These are phyloP conservation scores for Margaritifera margaritifera DNA, from an alignment of 2,888 invertebrate species.

Conservation along the genomic window DNA sequence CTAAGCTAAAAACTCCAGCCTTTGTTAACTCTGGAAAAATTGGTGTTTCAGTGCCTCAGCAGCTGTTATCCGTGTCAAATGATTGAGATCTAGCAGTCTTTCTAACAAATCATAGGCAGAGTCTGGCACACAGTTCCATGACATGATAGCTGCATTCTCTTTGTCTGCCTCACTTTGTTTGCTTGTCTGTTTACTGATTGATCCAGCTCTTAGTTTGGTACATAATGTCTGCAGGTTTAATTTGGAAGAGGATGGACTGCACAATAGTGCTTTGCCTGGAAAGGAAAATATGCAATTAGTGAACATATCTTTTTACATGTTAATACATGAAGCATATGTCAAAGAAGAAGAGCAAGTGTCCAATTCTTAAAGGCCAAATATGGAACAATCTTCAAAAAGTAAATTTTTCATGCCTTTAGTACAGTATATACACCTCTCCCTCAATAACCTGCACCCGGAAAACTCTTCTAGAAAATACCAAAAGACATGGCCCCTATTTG, in stretches of 20 bases:
- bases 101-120: conserved; percentile 83
- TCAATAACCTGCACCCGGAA: too few relatives aligned
- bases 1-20: too few relatives aligned
- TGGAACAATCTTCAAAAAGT: too few relatives aligned
- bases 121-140: conserved; percentile 75
- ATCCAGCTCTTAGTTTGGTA: conserved; percentile 59
- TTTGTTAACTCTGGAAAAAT: conserved; percentile 76
- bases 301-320: not conserved
- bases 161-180: conserved; percentile 22
- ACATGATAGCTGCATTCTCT: conserved; percentile 26
- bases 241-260: conserved; percentile 51
- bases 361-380: too few relatives aligned
- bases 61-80: conserved; percentile 83
- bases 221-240: conserved; percentile 72
- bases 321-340: too few relatives aligned
- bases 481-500: too few relatives aligned
- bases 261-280: conserved; percentile 64
- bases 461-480: too few relatives aligned
- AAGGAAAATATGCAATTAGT: conserved; percentile 5
- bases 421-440: too few relatives aligned
- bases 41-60: conserved; percentile 84
- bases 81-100: conserved; percentile 85
- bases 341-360: too few relatives aligned
- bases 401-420: too few relatives aligned
- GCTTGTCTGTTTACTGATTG: conserved; percentile 25